phyloP scores from a whole-genome alignment of 2,888 invertebrate genomes.

The Campopleginae sp. region DNA sequence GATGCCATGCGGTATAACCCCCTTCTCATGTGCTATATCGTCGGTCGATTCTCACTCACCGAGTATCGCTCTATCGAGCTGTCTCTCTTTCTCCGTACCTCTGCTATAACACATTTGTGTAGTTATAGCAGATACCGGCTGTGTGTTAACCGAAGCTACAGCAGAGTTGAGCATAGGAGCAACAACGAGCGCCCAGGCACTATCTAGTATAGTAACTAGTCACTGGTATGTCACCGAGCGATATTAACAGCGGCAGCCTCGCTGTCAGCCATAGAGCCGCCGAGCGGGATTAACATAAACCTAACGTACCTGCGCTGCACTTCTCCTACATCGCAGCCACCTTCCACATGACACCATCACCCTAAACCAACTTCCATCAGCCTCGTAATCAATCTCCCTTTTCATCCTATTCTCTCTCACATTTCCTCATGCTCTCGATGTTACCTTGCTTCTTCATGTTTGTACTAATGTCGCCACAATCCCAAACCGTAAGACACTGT shows the following conservation, averaged over 20 bases:
- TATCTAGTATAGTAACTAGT: constrained; percentile 76
- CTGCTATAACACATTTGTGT: constrained; percentile 47
- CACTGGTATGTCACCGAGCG: constrained; percentile 80
- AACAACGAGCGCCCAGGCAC: constrained; percentile 65
- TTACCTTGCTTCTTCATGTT: constrained; percentile 18
- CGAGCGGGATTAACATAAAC: constrained; percentile 81
- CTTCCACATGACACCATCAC: constrained; percentile 57
- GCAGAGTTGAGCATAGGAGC: constrained; percentile 56
- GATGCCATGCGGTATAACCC: constrained; percentile 70
- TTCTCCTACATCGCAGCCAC: constrained; percentile 69
- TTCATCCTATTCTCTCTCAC: constrained; percentile 43
- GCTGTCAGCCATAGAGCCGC: constrained; percentile 80
- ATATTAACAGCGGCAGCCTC: constrained; percentile 82
- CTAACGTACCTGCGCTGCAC: constrained; percentile 75
- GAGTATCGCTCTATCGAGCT: constrained; percentile 51
- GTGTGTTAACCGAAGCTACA: constrained; percentile 73
- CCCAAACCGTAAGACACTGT: neutral
- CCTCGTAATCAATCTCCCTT: constrained; percentile 55
- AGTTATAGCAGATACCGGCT: constrained; percentile 59
- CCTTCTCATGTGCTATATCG: constrained; percentile 68
- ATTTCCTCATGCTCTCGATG: constrained; percentile 26
- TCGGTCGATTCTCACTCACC: constrained; percentile 64
- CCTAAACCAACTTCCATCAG: constrained; percentile 72
- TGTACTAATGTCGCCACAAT: neutral
- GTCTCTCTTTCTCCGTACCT: constrained; percentile 48